These are phyloP conservation scores for Schlechtendalia chinensis DNA, from an alignment of 1,140 invertebrate species.

Conservation along the genomic window DNA sequence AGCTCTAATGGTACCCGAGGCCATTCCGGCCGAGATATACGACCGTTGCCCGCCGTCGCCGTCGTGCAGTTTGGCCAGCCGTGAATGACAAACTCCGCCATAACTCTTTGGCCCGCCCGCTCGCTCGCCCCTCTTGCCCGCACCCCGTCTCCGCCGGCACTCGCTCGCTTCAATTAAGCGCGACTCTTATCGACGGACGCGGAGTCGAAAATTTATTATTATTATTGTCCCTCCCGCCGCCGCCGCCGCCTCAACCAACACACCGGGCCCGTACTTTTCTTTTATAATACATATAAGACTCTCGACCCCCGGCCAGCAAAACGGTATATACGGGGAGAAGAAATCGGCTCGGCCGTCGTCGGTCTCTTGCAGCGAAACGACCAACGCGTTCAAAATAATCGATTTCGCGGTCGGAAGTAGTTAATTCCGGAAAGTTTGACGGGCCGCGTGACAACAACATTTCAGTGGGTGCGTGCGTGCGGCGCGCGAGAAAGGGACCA, in stretches of 20 bases:
- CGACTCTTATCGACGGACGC: conserved; percentile 46
- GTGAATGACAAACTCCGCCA: conserved; percentile 49
- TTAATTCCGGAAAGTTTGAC: conserved; percentile 49
- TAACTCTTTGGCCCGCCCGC: conserved; percentile 33
- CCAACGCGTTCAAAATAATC: conserved; percentile 25
- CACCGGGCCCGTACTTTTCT: background rate
- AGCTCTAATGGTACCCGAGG: conserved; percentile 50
- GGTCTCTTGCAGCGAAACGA: background rate
- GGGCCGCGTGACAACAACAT: conserved; percentile 48
- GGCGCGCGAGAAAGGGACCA: conserved; percentile 3
- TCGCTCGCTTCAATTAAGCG: conserved; percentile 48
- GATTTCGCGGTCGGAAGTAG: conserved; percentile 45
- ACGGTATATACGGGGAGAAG: conserved; percentile 5
- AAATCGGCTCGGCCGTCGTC: conserved; percentile 21
- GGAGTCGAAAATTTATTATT: conserved; percentile 47
- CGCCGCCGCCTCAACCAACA: no score
- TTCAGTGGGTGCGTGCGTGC: background rate
- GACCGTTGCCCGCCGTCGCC: conserved; percentile 36
- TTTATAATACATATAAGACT: background rate
- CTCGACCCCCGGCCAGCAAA: no score
- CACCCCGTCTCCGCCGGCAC: no score
- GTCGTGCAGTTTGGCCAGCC: conserved; percentile 46
- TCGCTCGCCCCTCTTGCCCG: background rate
- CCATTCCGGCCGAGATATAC: conserved; percentile 48
- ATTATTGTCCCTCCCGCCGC: conserved; percentile 16